These are phyloP conservation scores for Hylaeus anthracinus DNA, from an alignment of 1,140 invertebrate genomes.

Conservation along the genomic window DNA sequence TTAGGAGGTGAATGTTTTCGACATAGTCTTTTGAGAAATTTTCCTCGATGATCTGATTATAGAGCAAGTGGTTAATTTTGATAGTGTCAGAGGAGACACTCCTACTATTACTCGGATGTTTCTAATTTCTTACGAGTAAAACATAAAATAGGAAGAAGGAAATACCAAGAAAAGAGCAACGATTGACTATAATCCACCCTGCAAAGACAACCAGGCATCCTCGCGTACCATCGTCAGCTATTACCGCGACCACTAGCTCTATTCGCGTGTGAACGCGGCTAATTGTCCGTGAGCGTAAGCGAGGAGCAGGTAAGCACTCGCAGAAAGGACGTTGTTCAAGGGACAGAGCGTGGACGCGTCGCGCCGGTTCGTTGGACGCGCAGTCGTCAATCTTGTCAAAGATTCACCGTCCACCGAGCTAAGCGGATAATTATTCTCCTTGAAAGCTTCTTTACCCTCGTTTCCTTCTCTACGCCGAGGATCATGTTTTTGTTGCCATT, in stretches of 20 bases:
- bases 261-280: background rate
- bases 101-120: too few species aligned
- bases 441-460: background rate
- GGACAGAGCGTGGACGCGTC: background rate
- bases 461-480: background rate
- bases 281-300: slow-evolving; percentile 18
- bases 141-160: too few species aligned
- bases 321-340: background rate
- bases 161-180: too few species aligned
- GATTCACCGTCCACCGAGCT: slow-evolving; percentile 9
- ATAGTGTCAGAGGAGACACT: too few species aligned
- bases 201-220: background rate
- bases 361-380: slow-evolving; percentile 10
- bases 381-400: slow-evolving; percentile 16
- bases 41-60: too few species aligned
- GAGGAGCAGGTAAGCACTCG: slow-evolving; percentile 5
- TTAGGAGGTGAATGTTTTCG: too few species aligned
- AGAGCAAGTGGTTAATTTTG: too few species aligned
- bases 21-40: too few species aligned
- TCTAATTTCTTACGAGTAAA: too few species aligned
- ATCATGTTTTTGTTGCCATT: background rate
- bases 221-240: background rate
- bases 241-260: too few species aligned
- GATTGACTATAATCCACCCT: too few species aligned
- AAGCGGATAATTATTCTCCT: slow-evolving; percentile 42